Evolutionary conservation across 2,888 invertebrate genomes (phyloP), one percentile per base, ranked within the genome.

Genomic region (Isotomurus palustris): DNA sequence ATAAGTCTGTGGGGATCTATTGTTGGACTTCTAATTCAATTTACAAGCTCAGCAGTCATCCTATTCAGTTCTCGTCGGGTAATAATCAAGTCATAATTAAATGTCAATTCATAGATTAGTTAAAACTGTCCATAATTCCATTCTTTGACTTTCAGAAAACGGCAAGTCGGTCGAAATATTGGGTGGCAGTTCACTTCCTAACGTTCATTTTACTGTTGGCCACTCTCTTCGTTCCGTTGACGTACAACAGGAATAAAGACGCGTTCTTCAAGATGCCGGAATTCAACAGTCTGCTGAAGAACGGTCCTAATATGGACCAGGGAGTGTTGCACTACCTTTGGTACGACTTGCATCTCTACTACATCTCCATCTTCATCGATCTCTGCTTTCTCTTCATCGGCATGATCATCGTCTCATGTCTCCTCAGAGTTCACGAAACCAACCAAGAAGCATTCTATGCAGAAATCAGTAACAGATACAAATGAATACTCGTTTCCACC

Each of bases 371-470:
- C 6, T 52, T 49, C 40, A 22, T 27, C 1, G 55, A 63, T 29
- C 41, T 35, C 2, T 2, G 50, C 29, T 58, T 53, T 17, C 19
- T 54, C 4, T 63, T 63, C 36, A n/a, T 58, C 17, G 38, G 47
- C 28, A 63, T 63, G 63, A 52, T 63, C 17, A 24, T 41, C 2
- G 36, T 60, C 12, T 63, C 60, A 25, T 63, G 57, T 29, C 52
- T 63, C 24, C 21, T 60, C 19, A 21, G 57, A 21, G 57, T 49
- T 19, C 38, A 43, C 22, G 24, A 38, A 17, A 14, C 19, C n/a
- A n/a, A n/a, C n/a, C n/a, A n/a, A n/a, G n/a, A n/a, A n/a, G n/a
- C n/a, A n/a, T n/a, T n/a, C n/a, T n/a, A n/a, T n/a, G n/a, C n/a
- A n/a, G n/a, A n/a, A n/a, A n/a, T n/a, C n/a, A n/a, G n/a, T n/a